These are phyloP conservation scores for Pollenia angustigena DNA, from an alignment of 2,888 invertebrate species.

Conservation along the genomic window DNA sequence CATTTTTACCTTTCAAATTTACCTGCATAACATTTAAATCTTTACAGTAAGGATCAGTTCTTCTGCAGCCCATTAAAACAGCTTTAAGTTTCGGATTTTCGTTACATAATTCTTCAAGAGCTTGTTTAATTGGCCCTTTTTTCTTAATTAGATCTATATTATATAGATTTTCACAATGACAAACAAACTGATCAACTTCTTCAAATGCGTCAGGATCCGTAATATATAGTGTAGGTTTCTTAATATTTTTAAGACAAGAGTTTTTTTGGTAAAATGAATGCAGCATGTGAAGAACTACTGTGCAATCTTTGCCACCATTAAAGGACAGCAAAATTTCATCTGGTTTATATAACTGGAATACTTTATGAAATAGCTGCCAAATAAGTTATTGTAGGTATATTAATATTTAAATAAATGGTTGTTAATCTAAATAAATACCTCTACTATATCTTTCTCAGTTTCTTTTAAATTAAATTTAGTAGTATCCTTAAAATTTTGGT, in stretches of 20 bases:
- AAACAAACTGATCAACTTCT: constrained; percentile 94
- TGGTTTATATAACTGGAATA: constrained; percentile 87
- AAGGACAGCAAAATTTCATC: constrained; percentile 95
- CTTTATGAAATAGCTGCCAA: constrained; percentile 85
- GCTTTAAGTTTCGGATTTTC: constrained; percentile 88
- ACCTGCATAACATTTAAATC: constrained; percentile 89
- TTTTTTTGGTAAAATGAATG: constrained; percentile 79
- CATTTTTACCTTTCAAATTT: constrained; percentile 46
- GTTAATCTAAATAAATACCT: constrained; percentile 22
- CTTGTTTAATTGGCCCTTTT: constrained; percentile 89
- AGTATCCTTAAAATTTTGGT: constrained; percentile 20
- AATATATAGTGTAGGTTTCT: constrained; percentile 91
- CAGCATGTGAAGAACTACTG: constrained; percentile 92
- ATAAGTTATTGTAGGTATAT: background rate
- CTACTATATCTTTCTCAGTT: constrained; percentile 41
- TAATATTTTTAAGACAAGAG: constrained; percentile 83
- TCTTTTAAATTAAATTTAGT: constrained; percentile 7
- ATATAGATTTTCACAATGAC: constrained; percentile 89
- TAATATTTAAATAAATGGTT: background rate
- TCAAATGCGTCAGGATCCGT: constrained; percentile 91
- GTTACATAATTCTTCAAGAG: constrained; percentile 87
- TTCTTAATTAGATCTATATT: constrained; percentile 89
- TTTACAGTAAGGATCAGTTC: constrained; percentile 93
- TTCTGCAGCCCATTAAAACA: constrained; percentile 95
- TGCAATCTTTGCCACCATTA: constrained; percentile 99